Base-by-base conservation (phyloP, 2,113 vertebrate genomes). In the Neomonachus schauinslandi region DNA sequence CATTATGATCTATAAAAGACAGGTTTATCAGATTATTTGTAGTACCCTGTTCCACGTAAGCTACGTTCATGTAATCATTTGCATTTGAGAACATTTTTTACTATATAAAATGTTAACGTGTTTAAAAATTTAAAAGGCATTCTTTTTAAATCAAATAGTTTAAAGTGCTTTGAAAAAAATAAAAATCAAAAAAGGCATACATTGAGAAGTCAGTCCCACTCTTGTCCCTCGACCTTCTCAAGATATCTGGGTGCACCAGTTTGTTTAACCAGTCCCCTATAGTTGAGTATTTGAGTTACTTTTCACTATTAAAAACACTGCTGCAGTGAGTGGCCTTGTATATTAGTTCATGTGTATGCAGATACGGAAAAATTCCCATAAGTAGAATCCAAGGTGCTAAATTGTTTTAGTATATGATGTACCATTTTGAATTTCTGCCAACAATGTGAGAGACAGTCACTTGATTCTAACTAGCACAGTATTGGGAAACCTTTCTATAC, bases 1-100 rank as follows among this genome's bases (percentile, higher is more conserved):
- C 59, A 19, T 83, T 92, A 11, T 87, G 39, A 31, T 82, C 81
- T 93, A 4, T 81, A 82, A 86, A 93, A 94, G 67, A 7, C 36
- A 85, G n/a, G 28, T 87, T 87, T 87, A 77, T 82, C 69, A 61
- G 42, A 81, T 71, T 87, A 59, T 90, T 97, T 93, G 31, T 82
- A 85, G 82, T 18, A 91, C 26, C 22, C 16, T 65, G 31, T 87
- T 97, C 26, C n/a, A 57, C 21, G 65, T 91, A 82, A 91, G 14
- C 31, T 74, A n/a, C 8, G 15, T 76, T 91, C 36, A 67, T 22
- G 24, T 69, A 94, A 49, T 87, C 31, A 92, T 36, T 90, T 86
- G 33, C 4, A 85, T 89, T 79, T 89, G 61, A 85, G 42, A 79
- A 74, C 36, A 51, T 19, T 16, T 65, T 81, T 77, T 39, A 33